Base-by-base conservation (phyloP, 2,888 invertebrate genomes). In the Thelaira solivaga region DNA sequence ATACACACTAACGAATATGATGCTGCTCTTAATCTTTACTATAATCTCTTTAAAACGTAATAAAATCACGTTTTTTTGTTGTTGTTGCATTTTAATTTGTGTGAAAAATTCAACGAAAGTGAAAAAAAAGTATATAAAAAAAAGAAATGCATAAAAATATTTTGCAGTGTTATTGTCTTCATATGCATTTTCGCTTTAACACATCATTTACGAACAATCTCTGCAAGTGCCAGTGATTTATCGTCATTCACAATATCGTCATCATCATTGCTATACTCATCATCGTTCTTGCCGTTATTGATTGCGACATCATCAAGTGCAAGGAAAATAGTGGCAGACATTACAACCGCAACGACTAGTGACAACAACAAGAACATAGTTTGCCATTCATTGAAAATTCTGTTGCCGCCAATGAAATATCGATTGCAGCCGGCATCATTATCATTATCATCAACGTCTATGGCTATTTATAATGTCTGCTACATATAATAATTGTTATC, bases 321-420 rank as follows among this genome's bases (percentile, higher is more conserved):
- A 53, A n/a, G 2, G 22, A 16, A 34, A 20, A 24, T 20, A 22
- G 18, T 18, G 39, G 43, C 47, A 57, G 72, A 43, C 62, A 64
- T 53, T 43, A 53, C 67, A 51, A 64, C 69, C 64, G 43, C 69
- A 65, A 62, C 20, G 71, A 75, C 41, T 77, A 22, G 45, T 81
- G 81, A 22, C 16, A 57, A 57, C 47, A 47, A 72, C 64, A 53
- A 39, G 62, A 36, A 68, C 83, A 81, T 82, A 81, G 82, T 84
- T 83, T 82, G 83, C 84, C 81, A 82, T n/a, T n/a, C n/a, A n/a
- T 84, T 81, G 81, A 86, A 82, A 84, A 83, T 82, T 83, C 84
- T 82, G 83, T 82, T 81, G 84, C 80, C 80, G 82, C 49, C 62
- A 69, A 59, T 51, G 67, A 61, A 43, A 65, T 51, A 61, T 65